Base-by-base conservation (phyloP, 2,888 invertebrate genomes). In the Leptarthrus brevirostris region DNA sequence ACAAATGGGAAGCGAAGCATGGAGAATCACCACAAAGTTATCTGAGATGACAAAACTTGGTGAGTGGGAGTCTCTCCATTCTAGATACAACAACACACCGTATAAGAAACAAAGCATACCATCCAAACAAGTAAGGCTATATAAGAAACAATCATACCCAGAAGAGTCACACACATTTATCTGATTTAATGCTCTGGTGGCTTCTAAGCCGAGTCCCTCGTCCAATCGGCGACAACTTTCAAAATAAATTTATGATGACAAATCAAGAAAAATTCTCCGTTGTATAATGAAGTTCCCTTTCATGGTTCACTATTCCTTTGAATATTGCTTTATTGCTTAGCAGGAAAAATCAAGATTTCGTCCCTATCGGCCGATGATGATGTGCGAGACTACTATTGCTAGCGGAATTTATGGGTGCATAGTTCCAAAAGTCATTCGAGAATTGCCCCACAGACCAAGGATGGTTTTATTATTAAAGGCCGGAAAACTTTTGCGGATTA, bases 171-270 rank as follows among this genome's bases (percentile, higher is more conserved):
- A 74, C 40, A 53, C 58, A 72, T 54, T 72, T 74, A 74, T 74
- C 72, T 64, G 58, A 74, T 74, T 74, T 74, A 74, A 72, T 69
- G 74, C 74, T 72, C 74, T 72, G 49, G 54, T 74, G 72, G 30
- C 22, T 47, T 56, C 56, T 49, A 74, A 74, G 66, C 69, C 61
- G 69, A 44, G 40, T 56, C 64, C 54, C 30, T 24, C 26, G 54
- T 44, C 40, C 44, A 47, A 66, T 66, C 24, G 66, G 66, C 49
- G 74, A 54, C 72, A 74, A 72, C 64, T 66, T 72, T 56, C 74
- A 66, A 74, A 74, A 72, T 72, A 56, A 72, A 74, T 74, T 74
- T 74, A 74, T 74, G 74, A 74, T 74, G 74, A 74, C 74, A 72
- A 74, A 74, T 74, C 74, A 74, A 64, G 69, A 74, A 16, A 74